These are phyloP conservation scores for Neelides folsomi DNA, from an alignment of 2,888 invertebrate species.

Conservation along the genomic window DNA sequence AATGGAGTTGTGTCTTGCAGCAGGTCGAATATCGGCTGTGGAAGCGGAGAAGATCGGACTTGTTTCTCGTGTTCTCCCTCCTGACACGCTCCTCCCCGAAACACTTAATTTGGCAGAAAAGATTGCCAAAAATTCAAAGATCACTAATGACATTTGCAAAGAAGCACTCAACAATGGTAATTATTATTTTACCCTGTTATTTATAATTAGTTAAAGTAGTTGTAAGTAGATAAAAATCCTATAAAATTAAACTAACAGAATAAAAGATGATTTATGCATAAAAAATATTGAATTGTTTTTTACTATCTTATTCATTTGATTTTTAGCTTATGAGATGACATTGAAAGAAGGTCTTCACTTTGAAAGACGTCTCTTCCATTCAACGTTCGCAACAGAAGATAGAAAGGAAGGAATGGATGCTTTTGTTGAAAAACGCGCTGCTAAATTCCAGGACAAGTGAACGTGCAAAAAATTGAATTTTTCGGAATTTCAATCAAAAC, in stretches of 20 bases:
- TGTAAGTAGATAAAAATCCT: no score
- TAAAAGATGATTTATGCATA: no score
- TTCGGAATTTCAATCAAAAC: no score
- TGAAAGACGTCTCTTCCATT: constrained; percentile 83
- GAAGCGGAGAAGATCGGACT: constrained; percentile 85
- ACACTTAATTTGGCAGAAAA: constrained; percentile 89
- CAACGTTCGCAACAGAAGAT: constrained; percentile 92
- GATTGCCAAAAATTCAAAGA: constrained; percentile 74
- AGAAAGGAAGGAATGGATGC: constrained; percentile 96
- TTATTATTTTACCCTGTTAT: no score
- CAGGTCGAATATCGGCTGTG: constrained; percentile 72
- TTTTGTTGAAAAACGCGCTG: constrained; percentile 81
- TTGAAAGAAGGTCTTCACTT: constrained; percentile 73
- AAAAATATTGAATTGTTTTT: no score
- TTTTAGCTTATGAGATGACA: constrained; percentile 76
- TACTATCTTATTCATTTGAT: constrained; percentile 33
- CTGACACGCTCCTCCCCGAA: constrained; percentile 71
- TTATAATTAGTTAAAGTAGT: no score
- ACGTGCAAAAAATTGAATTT: no score
- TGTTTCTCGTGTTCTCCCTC: constrained; percentile 80
- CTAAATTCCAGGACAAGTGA: constrained; percentile 56
- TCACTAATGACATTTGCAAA: constrained; percentile 75
- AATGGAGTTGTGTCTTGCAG: constrained; percentile 95
- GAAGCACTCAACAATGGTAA: constrained; percentile 69
- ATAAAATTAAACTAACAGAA: no score